Base-by-base conservation (phyloP, 2,113 vertebrate genomes). In the Lycaon pictus region DNA sequence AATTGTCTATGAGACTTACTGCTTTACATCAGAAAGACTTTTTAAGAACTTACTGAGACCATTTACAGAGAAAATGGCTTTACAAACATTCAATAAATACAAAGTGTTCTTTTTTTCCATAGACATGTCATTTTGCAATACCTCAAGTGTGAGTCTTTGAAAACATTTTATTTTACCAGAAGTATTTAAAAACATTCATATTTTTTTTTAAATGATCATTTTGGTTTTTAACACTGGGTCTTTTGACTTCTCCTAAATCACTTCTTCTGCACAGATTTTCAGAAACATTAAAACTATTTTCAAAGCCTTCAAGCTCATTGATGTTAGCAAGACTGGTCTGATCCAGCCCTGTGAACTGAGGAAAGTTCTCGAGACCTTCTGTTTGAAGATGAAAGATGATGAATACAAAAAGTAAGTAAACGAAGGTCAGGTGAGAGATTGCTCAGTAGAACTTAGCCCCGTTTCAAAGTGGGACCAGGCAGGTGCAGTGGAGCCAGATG, bases 391-490 rank as follows among this genome's bases (percentile, higher is more conserved):
- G 98, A 97, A 91, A 23, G 97, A 98, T 1, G 97, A 72, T 0
- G 98, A 99, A 74, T 99, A 98, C 83, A 81, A 95, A 72, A 98
- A 95, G 98, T 98, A 94, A 98, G 98, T 96, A 17, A 58, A 0
- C 0, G 8, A 4, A 11, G 58, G 25, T 0, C 0, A 0, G 32
- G 60, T 0, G 58, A 8, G 51, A 17, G 29, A 0, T 2, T 17
- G 55, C 69, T 17, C 56, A 0, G 79, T 2, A 1, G 22, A 37
- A 2, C 85, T 16, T 1, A 2, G 19, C 7, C 85, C 63, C 1
- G 0, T 27, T 72, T 51, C 85, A 6, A 0, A 37, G 4, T 1
- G 58, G 27, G 56, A 0, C 72, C 63, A 22, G 35, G 55, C 7
- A 8, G 77, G 63, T 1, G 27, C 23, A 0, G 0, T 17, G 60